phyloP scores from a whole-genome alignment of 2,113 vertebrate genomes.

The Oryzias woworae region DNA sequence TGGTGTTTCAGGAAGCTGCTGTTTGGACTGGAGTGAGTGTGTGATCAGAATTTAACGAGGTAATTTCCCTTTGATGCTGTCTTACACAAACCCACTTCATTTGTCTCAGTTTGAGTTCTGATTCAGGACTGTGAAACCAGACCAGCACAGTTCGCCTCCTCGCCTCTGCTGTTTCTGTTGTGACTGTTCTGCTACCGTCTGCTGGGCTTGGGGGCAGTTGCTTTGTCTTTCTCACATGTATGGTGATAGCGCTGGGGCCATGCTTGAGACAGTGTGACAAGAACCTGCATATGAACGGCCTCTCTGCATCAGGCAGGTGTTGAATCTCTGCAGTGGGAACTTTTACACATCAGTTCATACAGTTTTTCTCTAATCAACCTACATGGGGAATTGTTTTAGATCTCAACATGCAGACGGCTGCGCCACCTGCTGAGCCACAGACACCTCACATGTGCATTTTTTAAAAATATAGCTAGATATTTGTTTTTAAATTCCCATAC shows the following conservation, averaged over 20 bases:
- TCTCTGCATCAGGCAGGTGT: too few species aligned
- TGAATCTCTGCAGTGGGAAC: too few species aligned
- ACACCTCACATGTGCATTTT: too few species aligned
- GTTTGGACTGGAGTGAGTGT: constrained; percentile 26
- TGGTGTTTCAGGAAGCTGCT: constrained; percentile 47
- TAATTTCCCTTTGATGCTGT: constrained; percentile 14
- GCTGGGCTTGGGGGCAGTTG: constrained; percentile 23
- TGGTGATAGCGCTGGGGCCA: constrained; percentile 55
- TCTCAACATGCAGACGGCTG: too few species aligned
- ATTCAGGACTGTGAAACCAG: constrained; percentile 9
- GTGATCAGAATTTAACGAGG: constrained; percentile 24
- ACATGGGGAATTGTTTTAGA: too few species aligned
- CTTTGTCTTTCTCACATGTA: constrained; percentile 58
- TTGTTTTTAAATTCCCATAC: too few species aligned
- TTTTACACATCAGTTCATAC: too few species aligned
- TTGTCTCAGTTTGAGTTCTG: constrained; percentile 1
- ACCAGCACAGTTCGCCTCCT: not conserved
- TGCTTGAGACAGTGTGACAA: constrained; percentile 29
- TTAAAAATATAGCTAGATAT: too few species aligned
- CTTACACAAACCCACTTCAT: not conserved
- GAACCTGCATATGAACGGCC: not conserved
- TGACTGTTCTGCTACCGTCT: constrained; percentile 27
- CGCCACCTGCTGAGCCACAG: too few species aligned
- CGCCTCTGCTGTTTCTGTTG: constrained; percentile 40
- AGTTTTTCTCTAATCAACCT: too few species aligned